Evolutionary conservation across 1,140 invertebrate genomes (phyloP).

Genomic region (Heliothis virescens): DNA sequence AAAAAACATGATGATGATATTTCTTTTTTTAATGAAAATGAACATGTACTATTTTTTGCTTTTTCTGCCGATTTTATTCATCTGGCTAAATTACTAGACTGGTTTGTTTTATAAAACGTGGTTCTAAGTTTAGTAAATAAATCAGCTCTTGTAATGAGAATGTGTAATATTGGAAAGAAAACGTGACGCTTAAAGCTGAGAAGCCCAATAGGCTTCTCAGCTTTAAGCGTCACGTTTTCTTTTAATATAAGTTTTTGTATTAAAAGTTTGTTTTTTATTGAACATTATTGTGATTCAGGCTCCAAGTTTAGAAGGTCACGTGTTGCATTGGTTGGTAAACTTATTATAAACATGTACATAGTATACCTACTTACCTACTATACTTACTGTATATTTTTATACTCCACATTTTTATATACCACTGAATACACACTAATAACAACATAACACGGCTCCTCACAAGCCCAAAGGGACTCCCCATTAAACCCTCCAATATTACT

Average conservation of each 20-base stretch:
- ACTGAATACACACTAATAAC: background rate
- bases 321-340: too few relatives aligned
- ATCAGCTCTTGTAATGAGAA: slow-evolving; percentile 6
- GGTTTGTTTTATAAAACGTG: background rate
- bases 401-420: background rate
- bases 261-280: too few relatives aligned
- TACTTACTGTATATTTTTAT: too few relatives aligned
- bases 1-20: background rate
- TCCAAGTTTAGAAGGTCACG: too few relatives aligned
- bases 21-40: too few relatives aligned
- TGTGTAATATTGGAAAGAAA: background rate
- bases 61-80: background rate
- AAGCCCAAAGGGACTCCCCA: background rate
- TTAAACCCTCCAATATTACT: background rate
- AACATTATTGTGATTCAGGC: too few relatives aligned
- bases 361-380: too few relatives aligned
- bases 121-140: background rate
- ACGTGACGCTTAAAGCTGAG: too few relatives aligned
- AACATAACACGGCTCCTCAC: background rate
- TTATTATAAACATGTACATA: too few relatives aligned
- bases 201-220: too few relatives aligned
- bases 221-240: background rate
- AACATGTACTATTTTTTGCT: background rate
- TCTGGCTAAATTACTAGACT: background rate
- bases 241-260: slow-evolving; percentile 12